A percentile compares a stretch with the other conserved stretches of the same genome.
These are phyloP conservation scores for Odocoileus hemionus DNA, from an alignment of 2,113 vertebrate genomes.

Conservation along the genomic window DNA sequence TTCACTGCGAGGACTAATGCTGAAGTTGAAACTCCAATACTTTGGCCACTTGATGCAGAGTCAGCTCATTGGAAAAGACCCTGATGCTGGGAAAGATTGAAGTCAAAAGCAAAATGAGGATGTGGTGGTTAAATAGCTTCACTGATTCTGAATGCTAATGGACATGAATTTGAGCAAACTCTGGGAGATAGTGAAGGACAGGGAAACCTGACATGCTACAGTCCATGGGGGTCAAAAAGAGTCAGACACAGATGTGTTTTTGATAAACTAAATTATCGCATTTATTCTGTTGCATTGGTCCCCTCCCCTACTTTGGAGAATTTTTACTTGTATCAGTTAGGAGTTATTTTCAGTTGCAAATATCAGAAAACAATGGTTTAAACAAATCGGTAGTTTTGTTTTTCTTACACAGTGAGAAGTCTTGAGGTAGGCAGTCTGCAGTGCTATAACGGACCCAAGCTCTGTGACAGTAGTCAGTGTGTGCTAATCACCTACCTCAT, in stretches of 20 bases:
- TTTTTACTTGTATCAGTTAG: background rate
- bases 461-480: background rate
- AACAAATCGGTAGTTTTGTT: background rate
- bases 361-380: conserved; percentile 1
- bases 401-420: background rate
- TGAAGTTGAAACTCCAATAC: background rate
- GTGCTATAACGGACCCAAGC: background rate
- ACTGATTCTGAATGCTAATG: background rate
- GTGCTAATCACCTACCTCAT: background rate
- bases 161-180: background rate
- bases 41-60: background rate
- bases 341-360: background rate
- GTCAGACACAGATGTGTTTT: background rate
- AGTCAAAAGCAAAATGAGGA: background rate
- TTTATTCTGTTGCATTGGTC: background rate
- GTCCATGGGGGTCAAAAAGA: background rate
- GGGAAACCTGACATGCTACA: background rate
- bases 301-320: background rate
- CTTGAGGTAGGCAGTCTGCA: background rate
- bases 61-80: background rate
- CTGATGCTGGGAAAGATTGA: background rate
- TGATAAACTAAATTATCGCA: background rate
- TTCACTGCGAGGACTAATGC: background rate
- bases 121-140: background rate
- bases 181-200: background rate